Percentiles rank a stretch among this genome's conserved stretches.
These are phyloP conservation scores for Theristicus caerulescens DNA, from an alignment of 2,113 vertebrate genomes.

Conservation along the genomic window DNA sequence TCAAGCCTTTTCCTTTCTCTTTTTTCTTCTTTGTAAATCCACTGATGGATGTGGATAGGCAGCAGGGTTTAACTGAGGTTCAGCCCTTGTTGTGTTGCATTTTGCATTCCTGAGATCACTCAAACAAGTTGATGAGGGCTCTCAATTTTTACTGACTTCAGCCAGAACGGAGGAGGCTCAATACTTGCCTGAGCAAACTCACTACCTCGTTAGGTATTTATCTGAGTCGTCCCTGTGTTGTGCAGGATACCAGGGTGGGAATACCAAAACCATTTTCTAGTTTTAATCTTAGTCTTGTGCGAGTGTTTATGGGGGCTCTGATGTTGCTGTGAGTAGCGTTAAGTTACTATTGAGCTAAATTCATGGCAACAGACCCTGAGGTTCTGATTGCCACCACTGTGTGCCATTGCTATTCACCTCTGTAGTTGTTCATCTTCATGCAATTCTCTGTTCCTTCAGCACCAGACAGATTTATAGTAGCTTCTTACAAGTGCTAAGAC, in stretches of 20 bases:
- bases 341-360: background rate
- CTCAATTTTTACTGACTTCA: background rate
- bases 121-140: background rate
- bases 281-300: background rate
- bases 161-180: background rate
- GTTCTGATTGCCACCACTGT: background rate
- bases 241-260: background rate
- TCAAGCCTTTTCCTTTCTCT: background rate
- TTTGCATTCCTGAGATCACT: background rate
- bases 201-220: accelerated
- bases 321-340: accelerated
- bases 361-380: background rate
- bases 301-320: background rate
- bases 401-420: background rate
- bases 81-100: background rate
- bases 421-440: background rate
- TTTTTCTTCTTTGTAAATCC: background rate
- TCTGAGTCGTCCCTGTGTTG: background rate
- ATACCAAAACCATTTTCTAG: background rate
- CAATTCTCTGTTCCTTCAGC: background rate
- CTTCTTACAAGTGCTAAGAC: background rate
- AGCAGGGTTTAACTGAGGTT: background rate
- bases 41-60: background rate
- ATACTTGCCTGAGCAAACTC: background rate
- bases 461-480: background rate